phyloP scores from a whole-genome alignment of 2,113 vertebrate species.

The Gambusia affinis region DNA sequence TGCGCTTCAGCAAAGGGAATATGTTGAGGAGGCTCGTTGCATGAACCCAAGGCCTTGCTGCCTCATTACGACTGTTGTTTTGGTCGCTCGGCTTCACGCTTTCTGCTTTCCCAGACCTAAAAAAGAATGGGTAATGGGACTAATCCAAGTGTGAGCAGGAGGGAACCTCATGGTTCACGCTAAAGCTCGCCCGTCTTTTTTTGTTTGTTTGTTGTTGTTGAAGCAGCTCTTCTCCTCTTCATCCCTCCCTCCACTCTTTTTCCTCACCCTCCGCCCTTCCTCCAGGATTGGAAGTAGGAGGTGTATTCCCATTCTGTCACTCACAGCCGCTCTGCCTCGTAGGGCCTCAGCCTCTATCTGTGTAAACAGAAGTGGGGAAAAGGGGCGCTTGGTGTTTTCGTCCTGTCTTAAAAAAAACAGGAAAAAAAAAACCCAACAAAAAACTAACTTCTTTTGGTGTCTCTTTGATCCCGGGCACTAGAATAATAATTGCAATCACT shows the following conservation, averaged over 20 bases:
- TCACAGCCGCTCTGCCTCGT: constrained; percentile 50
- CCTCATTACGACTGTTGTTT: constrained; percentile 42
- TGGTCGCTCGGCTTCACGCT: constrained; percentile 52
- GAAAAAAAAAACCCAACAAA: constrained; percentile 4
- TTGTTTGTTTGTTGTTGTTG: constrained; percentile 8
- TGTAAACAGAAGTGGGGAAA: constrained; percentile 68
- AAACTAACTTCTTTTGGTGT: constrained; percentile 66
- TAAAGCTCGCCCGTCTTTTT: constrained; percentile 36
- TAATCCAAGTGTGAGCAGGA: constrained; percentile 65
- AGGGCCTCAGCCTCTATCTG: constrained; percentile 65
- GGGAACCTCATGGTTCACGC: constrained; percentile 46
- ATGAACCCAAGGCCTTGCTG: constrained; percentile 46
- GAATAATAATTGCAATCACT: constrained; percentile 72
- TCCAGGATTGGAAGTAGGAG: constrained; percentile 58
- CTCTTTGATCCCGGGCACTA: constrained; percentile 66
- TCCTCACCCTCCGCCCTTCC: not conserved
- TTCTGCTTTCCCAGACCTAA: constrained; percentile 41
- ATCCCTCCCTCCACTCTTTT: not conserved
- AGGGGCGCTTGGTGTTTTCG: constrained; percentile 58
- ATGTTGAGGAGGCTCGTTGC: constrained; percentile 47
- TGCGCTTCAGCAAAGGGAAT: constrained; percentile 22
- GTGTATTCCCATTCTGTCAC: constrained; percentile 73
- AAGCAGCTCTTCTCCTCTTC: constrained; percentile 16
- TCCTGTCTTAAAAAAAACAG: constrained; percentile 30
- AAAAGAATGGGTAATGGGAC: constrained; percentile 67